These are phyloP conservation scores for Brachionus plicatilis DNA, from an alignment of 1,140 invertebrate species.

Conservation along the genomic window DNA sequence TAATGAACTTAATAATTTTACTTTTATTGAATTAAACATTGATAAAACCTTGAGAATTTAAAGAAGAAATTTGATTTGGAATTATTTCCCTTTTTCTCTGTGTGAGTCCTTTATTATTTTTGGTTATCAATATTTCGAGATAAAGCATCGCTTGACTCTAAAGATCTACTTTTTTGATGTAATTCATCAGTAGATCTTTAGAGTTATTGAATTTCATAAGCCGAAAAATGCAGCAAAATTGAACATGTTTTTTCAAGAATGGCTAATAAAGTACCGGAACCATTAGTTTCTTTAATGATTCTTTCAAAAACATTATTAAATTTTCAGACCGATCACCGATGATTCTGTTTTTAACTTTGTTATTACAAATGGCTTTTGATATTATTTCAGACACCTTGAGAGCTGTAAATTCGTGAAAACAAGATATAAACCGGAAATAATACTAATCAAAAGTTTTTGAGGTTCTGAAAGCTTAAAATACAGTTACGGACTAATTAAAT, in stretches of 20 bases:
- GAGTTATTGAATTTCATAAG: background rate
- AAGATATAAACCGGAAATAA: background rate
- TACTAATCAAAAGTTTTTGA: too few species aligned
- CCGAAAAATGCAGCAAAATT: background rate
- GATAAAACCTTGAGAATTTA: background rate
- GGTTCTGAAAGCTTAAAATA: too few species aligned
- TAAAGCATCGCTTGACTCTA: background rate
- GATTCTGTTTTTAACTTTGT: background rate
- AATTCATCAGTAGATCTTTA: background rate
- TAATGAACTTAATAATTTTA: background rate
- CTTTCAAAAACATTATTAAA: background rate
- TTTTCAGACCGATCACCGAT: background rate
- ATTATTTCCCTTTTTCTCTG: background rate
- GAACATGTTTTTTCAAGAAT: background rate
- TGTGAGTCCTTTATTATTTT: background rate
- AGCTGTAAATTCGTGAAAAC: background rate
- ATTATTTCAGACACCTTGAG: background rate
- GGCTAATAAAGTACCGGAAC: constrained; percentile 29
- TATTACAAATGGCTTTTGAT: background rate
- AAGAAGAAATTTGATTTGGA: background rate
- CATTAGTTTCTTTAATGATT: background rate
- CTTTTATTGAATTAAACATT: background rate
- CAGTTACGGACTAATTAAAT: too few species aligned
- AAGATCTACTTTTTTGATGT: background rate
- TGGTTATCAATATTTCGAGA: background rate